These are phyloP conservation scores for Mizuhopecten yessoensis DNA, from an alignment of 1,140 invertebrate genomes.

Conservation along the genomic window DNA sequence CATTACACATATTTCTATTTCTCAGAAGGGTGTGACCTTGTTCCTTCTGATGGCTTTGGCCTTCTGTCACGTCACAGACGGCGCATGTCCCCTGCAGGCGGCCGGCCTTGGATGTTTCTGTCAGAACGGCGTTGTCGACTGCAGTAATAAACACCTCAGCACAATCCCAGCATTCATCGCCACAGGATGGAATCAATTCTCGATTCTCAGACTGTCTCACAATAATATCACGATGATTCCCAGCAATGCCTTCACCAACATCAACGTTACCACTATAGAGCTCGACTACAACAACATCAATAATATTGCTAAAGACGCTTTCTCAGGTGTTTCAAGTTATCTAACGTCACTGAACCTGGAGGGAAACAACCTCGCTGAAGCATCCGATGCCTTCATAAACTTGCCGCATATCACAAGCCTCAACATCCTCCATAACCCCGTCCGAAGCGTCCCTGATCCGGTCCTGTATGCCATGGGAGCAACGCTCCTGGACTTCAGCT, in stretches of 20 bases:
- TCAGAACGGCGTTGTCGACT: neutral
- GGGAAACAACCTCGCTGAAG: neutral
- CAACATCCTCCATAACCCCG: neutral
- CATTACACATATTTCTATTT: too few species aligned
- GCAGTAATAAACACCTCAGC: neutral
- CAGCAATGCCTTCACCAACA: slow-evolving; percentile 14
- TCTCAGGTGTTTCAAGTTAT: neutral
- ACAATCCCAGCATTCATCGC: neutral
- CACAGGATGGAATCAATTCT: neutral
- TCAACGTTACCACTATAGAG: slow-evolving; percentile 5
- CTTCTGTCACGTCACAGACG: neutral
- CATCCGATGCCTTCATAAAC: neutral
- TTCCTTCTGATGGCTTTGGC: neutral
- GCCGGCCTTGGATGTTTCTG: neutral
- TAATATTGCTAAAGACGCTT: neutral
- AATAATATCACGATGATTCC: neutral
- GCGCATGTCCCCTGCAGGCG: neutral
- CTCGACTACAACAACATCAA: neutral
- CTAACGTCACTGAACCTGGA: neutral
- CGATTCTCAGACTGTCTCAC: neutral
- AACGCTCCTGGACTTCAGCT: neutral
- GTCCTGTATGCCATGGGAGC: neutral
- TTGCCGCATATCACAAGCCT: neutral
- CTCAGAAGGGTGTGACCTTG: neutral
- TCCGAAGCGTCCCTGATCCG: neutral